Conservation (phyloP, 2,113 vertebrate genomes). For the Sylvia atricapilla region DNA sequence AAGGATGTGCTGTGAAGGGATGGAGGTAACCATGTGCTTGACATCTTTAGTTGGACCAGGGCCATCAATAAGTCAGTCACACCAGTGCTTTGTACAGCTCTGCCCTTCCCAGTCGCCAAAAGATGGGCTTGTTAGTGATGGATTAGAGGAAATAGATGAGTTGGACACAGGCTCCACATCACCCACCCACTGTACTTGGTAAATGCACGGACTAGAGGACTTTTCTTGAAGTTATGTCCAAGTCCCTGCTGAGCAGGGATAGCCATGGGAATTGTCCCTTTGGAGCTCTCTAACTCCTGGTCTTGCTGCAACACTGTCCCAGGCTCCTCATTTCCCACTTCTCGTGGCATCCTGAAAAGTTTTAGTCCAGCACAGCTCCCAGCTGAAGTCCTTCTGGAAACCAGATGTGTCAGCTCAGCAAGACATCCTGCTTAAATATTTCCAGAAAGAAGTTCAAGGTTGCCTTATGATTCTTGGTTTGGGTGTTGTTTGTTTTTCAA, state of each 20-base stretch:
- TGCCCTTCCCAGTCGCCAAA: neutral
- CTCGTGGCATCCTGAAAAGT: neutral
- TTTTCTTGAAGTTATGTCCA: neutral
- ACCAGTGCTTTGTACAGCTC: neutral
- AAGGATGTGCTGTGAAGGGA: fast-evolving
- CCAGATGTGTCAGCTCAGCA: conserved; percentile 51
- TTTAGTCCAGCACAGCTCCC: neutral
- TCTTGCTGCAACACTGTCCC: neutral
- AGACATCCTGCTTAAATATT: conserved; percentile 43
- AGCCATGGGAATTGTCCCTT: neutral
- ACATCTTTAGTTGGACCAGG: neutral
- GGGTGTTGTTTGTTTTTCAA: neutral
- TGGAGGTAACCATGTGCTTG: neutral
- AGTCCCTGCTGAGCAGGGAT: neutral
- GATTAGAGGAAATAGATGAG: neutral
- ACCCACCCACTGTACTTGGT: neutral
- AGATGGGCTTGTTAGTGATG: neutral
- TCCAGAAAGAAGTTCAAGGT: conserved; percentile 35
- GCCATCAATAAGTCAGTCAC: neutral
- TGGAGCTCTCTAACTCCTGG: neutral
- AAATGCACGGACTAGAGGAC: neutral
- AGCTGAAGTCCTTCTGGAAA: conserved; percentile 46
- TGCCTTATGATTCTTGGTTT: conserved; percentile 11
- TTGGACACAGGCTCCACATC: neutral
- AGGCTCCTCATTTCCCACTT: neutral